A percentile compares a stretch with the other conserved stretches of the same genome.
Conservation (phyloP, 2,797 vertebrate species). For the Pipistrellus kuhlii region DNA sequence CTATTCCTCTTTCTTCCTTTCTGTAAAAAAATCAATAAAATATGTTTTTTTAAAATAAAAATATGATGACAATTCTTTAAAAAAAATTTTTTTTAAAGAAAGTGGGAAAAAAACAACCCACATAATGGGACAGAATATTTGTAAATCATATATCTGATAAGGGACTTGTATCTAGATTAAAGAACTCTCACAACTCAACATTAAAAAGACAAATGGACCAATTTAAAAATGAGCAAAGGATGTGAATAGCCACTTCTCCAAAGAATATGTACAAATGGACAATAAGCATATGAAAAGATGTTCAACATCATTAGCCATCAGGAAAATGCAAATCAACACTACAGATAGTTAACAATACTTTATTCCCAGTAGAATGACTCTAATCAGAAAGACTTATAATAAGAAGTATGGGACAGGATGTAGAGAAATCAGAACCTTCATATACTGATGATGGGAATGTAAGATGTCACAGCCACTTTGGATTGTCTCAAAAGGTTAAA, state of each 20-base stretch:
- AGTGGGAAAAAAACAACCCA: background rate
- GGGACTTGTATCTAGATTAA: constrained; percentile 19
- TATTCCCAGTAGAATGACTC: background rate
- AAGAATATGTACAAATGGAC: background rate
- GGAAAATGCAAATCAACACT: constrained; percentile 17
- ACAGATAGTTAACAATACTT: background rate
- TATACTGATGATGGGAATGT: background rate
- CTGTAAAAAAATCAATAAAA: too few species aligned
- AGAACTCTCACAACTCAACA: background rate
- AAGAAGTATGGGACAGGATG: background rate
- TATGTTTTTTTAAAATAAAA: too few species aligned
- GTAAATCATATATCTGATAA: background rate
- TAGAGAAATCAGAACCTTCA: background rate
- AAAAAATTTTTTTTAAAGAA: background rate
- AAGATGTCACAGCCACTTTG: background rate
- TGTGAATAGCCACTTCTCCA: background rate
- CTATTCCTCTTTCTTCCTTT: too few species aligned
- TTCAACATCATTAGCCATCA: background rate
- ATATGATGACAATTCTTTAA: too few species aligned
- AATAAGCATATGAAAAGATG: constrained; percentile 40
- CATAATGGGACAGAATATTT: background rate
- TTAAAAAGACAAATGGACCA: constrained; percentile 38
- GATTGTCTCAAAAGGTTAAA: background rate
- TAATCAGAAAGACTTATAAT: background rate
- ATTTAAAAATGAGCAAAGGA: constrained; percentile 22